Evolutionary conservation across 2,113 vertebrate species (phyloP).

Genomic region (Pitta sordida): DNA sequence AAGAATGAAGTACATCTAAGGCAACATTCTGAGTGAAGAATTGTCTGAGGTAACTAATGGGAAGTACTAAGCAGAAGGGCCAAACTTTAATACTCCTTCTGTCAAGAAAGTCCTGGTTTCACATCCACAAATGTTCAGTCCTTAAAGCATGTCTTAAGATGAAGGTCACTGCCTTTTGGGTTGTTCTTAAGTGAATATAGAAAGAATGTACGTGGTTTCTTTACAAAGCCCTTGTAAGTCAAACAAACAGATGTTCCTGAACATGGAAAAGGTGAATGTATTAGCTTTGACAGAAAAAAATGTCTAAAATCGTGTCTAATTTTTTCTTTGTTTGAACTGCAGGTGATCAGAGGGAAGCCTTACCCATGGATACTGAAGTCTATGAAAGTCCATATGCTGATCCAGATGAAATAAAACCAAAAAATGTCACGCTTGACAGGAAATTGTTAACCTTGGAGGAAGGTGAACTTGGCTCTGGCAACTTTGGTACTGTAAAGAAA

Average conservation of each 20-base stretch:
- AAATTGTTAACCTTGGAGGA: conserved; percentile 85
- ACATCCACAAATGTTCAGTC: background rate
- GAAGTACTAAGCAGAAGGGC: background rate
- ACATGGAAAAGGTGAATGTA: background rate
- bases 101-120: background rate
- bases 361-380: conserved; percentile 94
- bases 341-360: conserved; percentile 74
- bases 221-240: background rate
- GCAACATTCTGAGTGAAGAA: background rate
- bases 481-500: conserved; percentile 94
- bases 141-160: background rate
- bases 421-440: conserved; percentile 83
- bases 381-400: conserved; percentile 97
- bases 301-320: background rate
- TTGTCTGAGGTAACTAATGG: background rate
- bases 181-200: background rate
- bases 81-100: background rate
- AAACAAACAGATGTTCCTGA: background rate
- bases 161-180: background rate
- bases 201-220: background rate
- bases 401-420: conserved; percentile 89
- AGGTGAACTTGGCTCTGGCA: conserved; percentile 93
- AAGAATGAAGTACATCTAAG: background rate
- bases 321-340: background rate
- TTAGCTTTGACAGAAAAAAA: background rate